Evolutionary conservation across 2,797 vertebrate species (phyloP).

Genomic region (Phrynocephalus vlangalii): DNA sequence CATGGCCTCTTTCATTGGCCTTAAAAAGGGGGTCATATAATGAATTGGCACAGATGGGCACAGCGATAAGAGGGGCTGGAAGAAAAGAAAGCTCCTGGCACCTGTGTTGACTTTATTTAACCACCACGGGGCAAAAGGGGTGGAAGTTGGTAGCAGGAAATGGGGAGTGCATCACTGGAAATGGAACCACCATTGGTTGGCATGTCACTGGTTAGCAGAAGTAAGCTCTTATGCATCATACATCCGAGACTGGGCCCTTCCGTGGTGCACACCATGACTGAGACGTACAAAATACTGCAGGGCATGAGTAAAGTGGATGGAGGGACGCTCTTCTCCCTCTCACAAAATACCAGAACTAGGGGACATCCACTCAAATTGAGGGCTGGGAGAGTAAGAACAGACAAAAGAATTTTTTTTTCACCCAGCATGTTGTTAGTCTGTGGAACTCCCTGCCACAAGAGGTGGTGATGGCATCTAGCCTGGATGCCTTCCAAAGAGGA

Average conservation of each 20-base stretch:
- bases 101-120: neutral
- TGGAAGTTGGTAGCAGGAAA: neutral
- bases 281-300: too few species aligned
- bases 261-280: too few species aligned
- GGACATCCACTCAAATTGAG: too few species aligned
- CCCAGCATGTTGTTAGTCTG: too few species aligned
- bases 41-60: neutral
- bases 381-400: too few species aligned
- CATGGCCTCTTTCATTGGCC: neutral
- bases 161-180: neutral
- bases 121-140: neutral
- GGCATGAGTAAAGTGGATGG: too few species aligned
- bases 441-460: too few species aligned
- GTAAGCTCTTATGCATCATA: conserved; percentile 32
- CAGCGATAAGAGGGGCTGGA: neutral
- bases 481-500: too few species aligned
- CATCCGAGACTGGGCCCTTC: neutral
- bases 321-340: too few species aligned
- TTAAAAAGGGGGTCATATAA: neutral
- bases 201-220: conserved; percentile 33
- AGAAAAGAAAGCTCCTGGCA: conserved; percentile 31
- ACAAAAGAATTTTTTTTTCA: too few species aligned
- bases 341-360: too few species aligned
- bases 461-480: too few species aligned
- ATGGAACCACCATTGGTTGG: neutral